These are phyloP conservation scores for Temnothorax rugatulus DNA, from an alignment of 2,888 invertebrate species.

Conservation along the genomic window DNA sequence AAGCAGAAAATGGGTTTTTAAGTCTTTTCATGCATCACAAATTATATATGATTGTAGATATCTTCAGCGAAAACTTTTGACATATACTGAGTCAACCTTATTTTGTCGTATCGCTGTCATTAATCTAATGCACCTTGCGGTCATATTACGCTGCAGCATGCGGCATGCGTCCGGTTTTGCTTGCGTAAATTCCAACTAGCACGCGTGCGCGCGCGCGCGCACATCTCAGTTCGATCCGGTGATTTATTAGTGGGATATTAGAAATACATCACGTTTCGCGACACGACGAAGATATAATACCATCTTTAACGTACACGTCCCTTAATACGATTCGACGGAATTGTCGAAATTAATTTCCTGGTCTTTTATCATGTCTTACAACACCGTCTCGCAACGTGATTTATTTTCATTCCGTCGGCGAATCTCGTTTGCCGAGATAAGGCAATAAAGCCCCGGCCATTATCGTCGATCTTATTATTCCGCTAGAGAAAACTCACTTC, in stretches of 20 bases:
- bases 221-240: conserved; percentile 14
- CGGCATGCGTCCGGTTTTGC: conserved; percentile 12
- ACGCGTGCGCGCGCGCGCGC: background rate
- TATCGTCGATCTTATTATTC: conserved; percentile 57
- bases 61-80: background rate
- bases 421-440: conserved; percentile 49
- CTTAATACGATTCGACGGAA: conserved; percentile 21
- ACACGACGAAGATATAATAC: conserved; percentile 17
- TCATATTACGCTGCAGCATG: conserved; percentile 28
- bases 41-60: background rate
- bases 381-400: conserved; percentile 32
- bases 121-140: conserved; percentile 39
- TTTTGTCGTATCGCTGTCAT: conserved; percentile 28
- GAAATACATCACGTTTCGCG: conserved; percentile 25
- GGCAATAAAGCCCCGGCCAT: conserved; percentile 45
- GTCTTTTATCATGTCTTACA: conserved; percentile 46
- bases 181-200: conserved; percentile 12
- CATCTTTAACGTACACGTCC: background rate
- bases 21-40: background rate
- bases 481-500: conserved; percentile 26
- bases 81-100: background rate
- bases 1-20: background rate
- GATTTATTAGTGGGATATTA: conserved; percentile 46
- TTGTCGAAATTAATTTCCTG: conserved; percentile 43
- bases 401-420: conserved; percentile 47